Evolutionary conservation across 2,888 invertebrate genomes (phyloP).

Genomic region (Tryphoninae sp.): DNA sequence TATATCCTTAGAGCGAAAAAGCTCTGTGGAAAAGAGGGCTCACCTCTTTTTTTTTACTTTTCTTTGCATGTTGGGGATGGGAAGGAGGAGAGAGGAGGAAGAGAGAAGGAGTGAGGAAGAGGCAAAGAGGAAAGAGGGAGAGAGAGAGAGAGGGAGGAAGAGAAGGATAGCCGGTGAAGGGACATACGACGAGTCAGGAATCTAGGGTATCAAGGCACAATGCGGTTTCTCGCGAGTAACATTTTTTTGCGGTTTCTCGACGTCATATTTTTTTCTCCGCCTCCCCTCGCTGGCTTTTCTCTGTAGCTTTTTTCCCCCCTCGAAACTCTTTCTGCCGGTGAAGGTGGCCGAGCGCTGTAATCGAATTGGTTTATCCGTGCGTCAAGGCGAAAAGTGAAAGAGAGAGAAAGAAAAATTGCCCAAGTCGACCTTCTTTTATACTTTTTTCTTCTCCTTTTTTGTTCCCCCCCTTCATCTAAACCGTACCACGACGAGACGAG

Average conservation of each 20-base stretch:
- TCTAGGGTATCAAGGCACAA: constrained; percentile 46
- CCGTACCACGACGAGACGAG: constrained; percentile 1
- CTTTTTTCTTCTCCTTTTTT: constrained; percentile 9
- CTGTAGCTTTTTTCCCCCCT: constrained; percentile 13
- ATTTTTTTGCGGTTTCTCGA: background rate
- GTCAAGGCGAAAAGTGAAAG: constrained; percentile 57
- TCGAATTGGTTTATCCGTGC: constrained; percentile 64
- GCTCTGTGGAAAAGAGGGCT: constrained; percentile 28
- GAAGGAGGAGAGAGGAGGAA: too few relatives aligned
- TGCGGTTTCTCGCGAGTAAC: constrained; percentile 40
- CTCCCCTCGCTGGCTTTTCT: background rate
- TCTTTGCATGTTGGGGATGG: background rate
- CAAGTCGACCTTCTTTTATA: constrained; percentile 28
- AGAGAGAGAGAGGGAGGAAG: too few relatives aligned
- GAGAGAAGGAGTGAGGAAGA: too few relatives aligned
- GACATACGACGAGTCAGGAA: constrained; percentile 1
- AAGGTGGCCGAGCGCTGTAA: constrained; percentile 49
- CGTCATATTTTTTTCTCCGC: constrained; percentile 28
- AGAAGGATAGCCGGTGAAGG: too few relatives aligned
- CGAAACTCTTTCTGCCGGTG: constrained; percentile 35
- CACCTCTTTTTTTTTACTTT: background rate
- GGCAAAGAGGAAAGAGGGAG: too few relatives aligned
- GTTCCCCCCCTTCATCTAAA: constrained; percentile 35
- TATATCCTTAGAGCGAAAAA: constrained; percentile 9
- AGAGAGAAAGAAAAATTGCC: constrained; percentile 7